These are phyloP conservation scores for Hirtodrosophila duncani DNA, from an alignment of 2,888 invertebrate genomes.

Conservation along the genomic window DNA sequence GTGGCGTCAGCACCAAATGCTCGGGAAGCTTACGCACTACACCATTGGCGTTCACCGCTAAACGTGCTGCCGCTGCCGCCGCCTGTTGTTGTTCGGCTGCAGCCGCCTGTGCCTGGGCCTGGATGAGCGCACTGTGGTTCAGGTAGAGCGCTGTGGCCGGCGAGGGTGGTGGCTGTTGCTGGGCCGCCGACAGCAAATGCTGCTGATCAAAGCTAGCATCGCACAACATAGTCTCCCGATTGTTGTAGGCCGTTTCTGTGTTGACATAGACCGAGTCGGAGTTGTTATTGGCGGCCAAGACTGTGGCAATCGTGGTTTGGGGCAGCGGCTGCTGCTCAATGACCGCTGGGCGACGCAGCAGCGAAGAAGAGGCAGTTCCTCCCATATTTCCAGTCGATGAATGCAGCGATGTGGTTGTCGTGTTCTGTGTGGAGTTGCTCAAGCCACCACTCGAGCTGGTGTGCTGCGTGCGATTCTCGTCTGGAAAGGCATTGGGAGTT, in stretches of 20 bases:
- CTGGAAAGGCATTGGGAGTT: conserved; percentile 29
- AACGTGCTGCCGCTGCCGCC: conserved; percentile 47
- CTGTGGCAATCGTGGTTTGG: background rate
- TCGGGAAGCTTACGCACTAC: conserved; percentile 77
- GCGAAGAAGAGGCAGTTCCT: conserved; percentile 8
- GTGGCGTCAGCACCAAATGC: conserved; percentile 76
- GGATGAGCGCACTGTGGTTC: conserved; percentile 62
- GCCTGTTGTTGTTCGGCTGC: conserved; percentile 34
- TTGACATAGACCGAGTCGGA: conserved; percentile 76
- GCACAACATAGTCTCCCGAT: conserved; percentile 74
- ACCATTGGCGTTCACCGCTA: conserved; percentile 68
- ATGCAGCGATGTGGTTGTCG: conserved; percentile 68
- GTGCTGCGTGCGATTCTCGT: conserved; percentile 64
- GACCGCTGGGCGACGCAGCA: conserved; percentile 20
- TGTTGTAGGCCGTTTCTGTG: conserved; percentile 73
- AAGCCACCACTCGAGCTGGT: conserved; percentile 54
- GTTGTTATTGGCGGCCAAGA: conserved; percentile 34
- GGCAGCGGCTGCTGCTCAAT: conserved; percentile 36
- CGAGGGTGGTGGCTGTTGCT: conserved; percentile 61
- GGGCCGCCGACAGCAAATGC: conserved; percentile 58
- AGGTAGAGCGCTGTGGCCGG: conserved; percentile 66
- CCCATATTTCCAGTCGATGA: conserved; percentile 50
- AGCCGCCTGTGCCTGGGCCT: conserved; percentile 48
- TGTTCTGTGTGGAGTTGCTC: conserved; percentile 66
- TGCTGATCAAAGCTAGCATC: conserved; percentile 70